phyloP scores from a whole-genome alignment of 2,113 vertebrate species.

The Delphinus delphis region DNA sequence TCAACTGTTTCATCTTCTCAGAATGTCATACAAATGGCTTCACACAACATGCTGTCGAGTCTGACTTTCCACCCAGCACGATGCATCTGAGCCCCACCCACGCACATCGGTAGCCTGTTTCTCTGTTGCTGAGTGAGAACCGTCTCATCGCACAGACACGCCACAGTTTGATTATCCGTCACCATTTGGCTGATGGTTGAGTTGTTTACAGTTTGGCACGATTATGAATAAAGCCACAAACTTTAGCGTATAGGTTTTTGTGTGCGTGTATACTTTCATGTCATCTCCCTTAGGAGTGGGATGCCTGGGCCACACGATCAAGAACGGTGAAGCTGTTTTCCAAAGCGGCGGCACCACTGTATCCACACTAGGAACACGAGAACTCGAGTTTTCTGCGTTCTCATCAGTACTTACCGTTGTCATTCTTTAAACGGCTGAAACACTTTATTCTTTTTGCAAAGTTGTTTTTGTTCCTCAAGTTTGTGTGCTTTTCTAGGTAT shows the following conservation, averaged over 20 bases:
- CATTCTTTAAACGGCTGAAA: background rate
- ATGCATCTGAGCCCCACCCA: rapidly evolving
- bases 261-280: background rate
- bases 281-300: too few species aligned
- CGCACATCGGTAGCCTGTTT: rapidly evolving
- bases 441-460: background rate
- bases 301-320: background rate
- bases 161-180: background rate
- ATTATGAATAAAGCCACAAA: background rate
- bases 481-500: background rate
- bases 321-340: background rate
- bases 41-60: rapidly evolving
- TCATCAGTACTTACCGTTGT: background rate
- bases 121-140: background rate
- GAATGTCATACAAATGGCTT: background rate
- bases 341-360: background rate
- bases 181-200: rapidly evolving
- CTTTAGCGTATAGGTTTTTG: background rate
- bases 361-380: background rate
- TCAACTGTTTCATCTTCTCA: background rate
- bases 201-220: background rate
- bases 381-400: background rate
- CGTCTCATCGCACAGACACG: background rate
- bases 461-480: background rate
- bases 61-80: background rate